A percentile compares a stretch with the other conserved stretches of the same genome.
phyloP scores from a whole-genome alignment of 2,888 invertebrate species.

The Watsonalla cultraria region DNA sequence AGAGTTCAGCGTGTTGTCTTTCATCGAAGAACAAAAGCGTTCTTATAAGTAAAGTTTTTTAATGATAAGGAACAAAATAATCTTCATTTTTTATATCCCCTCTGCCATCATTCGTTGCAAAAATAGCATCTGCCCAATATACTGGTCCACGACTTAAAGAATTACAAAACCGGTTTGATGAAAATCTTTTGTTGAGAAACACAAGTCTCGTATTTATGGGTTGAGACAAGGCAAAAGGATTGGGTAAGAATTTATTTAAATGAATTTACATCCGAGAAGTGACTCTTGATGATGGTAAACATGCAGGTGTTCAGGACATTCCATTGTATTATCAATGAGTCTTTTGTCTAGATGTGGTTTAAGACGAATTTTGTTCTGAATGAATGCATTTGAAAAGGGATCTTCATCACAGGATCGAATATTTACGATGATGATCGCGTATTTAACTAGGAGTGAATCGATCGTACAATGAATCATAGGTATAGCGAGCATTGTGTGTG shows the following conservation, averaged over 20 bases:
- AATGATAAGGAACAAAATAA: conserved; percentile 23
- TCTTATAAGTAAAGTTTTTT: conserved; percentile 18
- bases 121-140: conserved; percentile 43
- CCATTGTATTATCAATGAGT: background rate
- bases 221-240: conserved; percentile 17
- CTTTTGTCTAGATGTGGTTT: background rate
- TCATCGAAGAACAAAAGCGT: conserved; percentile 23
- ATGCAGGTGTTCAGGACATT: conserved; percentile 8
- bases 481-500: conserved; percentile 27
- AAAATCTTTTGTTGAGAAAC: conserved; percentile 35
- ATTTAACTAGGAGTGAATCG: conserved; percentile 18
- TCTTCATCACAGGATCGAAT: too few relatives aligned
- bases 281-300: conserved; percentile 8
- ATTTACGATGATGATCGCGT: conserved; percentile 17
- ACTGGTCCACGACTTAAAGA: conserved; percentile 25
- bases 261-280: conserved; percentile 19
- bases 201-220: conserved; percentile 21
- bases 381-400: too few relatives aligned
- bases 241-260: conserved; percentile 31
- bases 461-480: conserved; percentile 44
- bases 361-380: background rate
- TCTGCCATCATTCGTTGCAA: conserved; percentile 28
- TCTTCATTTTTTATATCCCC: conserved; percentile 23
- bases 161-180: conserved; percentile 41
- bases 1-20: conserved; percentile 5